Evolutionary conservation across 2,797 vertebrate genomes (phyloP).

Genomic region (Mionectes olivaceus): DNA sequence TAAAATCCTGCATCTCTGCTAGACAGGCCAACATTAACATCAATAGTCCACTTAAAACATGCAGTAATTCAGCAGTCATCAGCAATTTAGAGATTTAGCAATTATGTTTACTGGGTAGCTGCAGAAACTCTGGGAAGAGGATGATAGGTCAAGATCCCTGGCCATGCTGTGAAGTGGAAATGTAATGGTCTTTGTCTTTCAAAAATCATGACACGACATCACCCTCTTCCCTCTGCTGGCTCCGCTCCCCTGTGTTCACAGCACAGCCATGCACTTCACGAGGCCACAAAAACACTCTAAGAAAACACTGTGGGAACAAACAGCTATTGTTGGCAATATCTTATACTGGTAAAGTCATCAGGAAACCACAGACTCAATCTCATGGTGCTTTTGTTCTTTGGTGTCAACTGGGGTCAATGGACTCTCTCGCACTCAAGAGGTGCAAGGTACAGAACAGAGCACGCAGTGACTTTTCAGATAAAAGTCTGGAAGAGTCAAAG

Average conservation of each 20-base stretch:
- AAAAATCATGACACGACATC: neutral
- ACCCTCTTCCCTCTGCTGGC: neutral
- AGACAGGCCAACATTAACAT: neutral
- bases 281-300: neutral
- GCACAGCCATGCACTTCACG: neutral
- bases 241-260: neutral
- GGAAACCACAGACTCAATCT: neutral
- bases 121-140: neutral
- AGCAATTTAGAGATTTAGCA: neutral
- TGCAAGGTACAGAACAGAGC: neutral
- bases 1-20: neutral
- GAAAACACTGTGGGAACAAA: neutral
- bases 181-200: neutral
- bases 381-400: neutral
- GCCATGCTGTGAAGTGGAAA: neutral
- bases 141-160: neutral
- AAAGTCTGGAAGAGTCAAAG: neutral
- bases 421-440: neutral
- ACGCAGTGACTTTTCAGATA: neutral
- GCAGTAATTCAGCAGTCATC: neutral
- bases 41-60: neutral
- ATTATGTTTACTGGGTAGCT: neutral
- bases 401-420: neutral
- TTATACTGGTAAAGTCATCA: neutral
- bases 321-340: neutral